A percentile compares a stretch with the other conserved stretches of the same genome.
Conservation (phyloP, 1,140 invertebrate genomes). For the Formica exsecta region DNA sequence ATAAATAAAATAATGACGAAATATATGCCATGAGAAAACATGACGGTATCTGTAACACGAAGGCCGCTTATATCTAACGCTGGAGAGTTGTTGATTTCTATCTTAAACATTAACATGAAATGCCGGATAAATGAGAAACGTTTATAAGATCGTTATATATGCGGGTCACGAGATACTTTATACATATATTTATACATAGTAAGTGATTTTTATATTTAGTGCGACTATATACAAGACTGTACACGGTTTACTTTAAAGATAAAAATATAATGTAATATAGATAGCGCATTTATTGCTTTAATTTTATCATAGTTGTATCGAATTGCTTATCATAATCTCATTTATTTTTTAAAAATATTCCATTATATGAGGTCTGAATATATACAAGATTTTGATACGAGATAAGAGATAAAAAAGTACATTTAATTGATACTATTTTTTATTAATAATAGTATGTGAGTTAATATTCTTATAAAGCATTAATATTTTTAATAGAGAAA, state of each 20-base stretch:
- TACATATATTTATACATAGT: not conserved
- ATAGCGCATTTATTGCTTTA: not conserved
- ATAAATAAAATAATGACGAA: not conserved
- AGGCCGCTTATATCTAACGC: not conserved
- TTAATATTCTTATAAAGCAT: not conserved
- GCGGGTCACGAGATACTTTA: not conserved
- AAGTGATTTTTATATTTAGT: not conserved
- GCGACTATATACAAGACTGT: not conserved
- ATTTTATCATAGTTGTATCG: not conserved
- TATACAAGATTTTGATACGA: not conserved
- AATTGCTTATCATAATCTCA: not conserved
- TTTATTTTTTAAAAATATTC: not conserved
- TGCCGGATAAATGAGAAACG: conserved; percentile 2
- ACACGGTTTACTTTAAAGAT: not conserved
- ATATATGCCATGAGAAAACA: not conserved
- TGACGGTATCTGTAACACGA: not conserved
- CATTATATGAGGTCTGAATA: not conserved
- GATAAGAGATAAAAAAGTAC: not conserved
- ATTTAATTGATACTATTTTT: conserved; percentile 11
- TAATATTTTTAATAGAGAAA: not conserved
- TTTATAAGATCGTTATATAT: conserved; percentile 38
- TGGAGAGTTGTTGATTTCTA: not conserved
- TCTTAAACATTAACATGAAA: conserved; percentile 19
- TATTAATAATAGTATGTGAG: not conserved
- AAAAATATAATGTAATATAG: not conserved